Evolutionary conservation across 2,888 invertebrate genomes (phyloP).

Genomic region (Venustoraphidia nigricollis): DNA sequence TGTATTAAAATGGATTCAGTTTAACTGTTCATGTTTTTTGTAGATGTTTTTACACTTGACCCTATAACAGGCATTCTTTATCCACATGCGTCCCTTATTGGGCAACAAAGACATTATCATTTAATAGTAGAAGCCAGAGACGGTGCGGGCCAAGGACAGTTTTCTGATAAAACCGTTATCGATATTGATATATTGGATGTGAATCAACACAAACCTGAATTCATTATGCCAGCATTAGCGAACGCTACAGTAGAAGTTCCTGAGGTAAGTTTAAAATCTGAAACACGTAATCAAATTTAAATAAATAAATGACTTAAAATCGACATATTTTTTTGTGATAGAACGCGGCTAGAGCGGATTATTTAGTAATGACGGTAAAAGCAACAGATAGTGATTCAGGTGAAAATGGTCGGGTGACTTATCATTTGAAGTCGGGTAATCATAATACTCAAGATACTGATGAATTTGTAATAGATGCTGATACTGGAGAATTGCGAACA

Average conservation of each 20-base stretch:
- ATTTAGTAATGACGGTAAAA: slow-evolving; percentile 64
- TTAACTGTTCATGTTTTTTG: slow-evolving; percentile 11
- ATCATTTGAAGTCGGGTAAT: slow-evolving; percentile 65
- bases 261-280: slow-evolving; percentile 39
- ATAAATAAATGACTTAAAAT: neutral
- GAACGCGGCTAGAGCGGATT: slow-evolving; percentile 61
- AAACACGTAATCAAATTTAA: neutral
- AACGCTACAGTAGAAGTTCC: slow-evolving; percentile 68
- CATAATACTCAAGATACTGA: slow-evolving; percentile 63
- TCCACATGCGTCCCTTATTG: slow-evolving; percentile 54
- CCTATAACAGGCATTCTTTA: slow-evolving; percentile 66
- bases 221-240: slow-evolving; percentile 58
- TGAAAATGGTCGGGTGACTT: slow-evolving; percentile 70
- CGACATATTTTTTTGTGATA: slow-evolving; percentile 19
- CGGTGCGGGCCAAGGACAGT: slow-evolving; percentile 47
- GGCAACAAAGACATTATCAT: slow-evolving; percentile 37
- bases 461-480: slow-evolving; percentile 64
- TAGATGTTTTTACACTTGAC: slow-evolving; percentile 63
- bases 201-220: slow-evolving; percentile 69
- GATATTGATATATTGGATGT: slow-evolving; percentile 62
- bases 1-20: slow-evolving; percentile 4
- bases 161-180: slow-evolving; percentile 52
- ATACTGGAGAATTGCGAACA: slow-evolving; percentile 66
- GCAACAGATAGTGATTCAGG: slow-evolving; percentile 72
- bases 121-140: slow-evolving; percentile 54